Evolutionary conservation across 2,797 vertebrate genomes (phyloP).

Genomic region (Coccyzus lansbergi): DNA sequence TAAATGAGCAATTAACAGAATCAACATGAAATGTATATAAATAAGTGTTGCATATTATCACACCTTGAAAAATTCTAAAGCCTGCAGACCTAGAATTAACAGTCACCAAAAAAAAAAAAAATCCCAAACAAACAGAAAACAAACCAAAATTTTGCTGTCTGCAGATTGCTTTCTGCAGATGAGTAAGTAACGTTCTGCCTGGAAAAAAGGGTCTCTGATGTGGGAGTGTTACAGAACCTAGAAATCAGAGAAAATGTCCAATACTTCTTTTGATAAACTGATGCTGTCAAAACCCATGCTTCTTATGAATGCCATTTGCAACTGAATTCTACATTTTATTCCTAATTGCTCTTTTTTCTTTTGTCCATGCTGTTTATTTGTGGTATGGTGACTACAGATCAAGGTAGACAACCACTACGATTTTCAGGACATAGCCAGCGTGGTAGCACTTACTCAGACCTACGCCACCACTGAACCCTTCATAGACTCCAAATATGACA

Average conservation of each 20-base stretch:
- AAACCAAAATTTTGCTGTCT: background rate
- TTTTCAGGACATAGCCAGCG: conserved; percentile 99
- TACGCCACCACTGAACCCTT: conserved; percentile 97
- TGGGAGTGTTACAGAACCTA: background rate
- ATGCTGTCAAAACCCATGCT: background rate
- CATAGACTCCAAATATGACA: conserved; percentile 97
- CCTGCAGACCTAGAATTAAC: background rate
- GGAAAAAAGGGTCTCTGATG: background rate
- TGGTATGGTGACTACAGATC: conserved; percentile 81
- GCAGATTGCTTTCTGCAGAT: background rate
- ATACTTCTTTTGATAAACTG: background rate
- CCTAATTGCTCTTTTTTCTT: conserved; percentile 54
- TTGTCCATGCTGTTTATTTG: conserved; percentile 33
- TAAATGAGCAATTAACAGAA: background rate
- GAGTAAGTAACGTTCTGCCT: background rate
- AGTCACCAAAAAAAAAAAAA: too few relatives aligned
- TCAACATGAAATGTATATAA: accelerated
- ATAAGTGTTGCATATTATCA: background rate
- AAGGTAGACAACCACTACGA: conserved; percentile 98
- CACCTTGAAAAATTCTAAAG: background rate
- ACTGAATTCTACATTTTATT: background rate
- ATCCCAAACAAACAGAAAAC: background rate
- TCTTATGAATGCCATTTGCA: conserved; percentile 13
- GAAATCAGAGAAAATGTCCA: background rate
- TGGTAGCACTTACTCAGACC: conserved; percentile 98